Evolutionary conservation across 1,140 invertebrate genomes (phyloP).

Genomic region (Drosophila prosaltans): DNA sequence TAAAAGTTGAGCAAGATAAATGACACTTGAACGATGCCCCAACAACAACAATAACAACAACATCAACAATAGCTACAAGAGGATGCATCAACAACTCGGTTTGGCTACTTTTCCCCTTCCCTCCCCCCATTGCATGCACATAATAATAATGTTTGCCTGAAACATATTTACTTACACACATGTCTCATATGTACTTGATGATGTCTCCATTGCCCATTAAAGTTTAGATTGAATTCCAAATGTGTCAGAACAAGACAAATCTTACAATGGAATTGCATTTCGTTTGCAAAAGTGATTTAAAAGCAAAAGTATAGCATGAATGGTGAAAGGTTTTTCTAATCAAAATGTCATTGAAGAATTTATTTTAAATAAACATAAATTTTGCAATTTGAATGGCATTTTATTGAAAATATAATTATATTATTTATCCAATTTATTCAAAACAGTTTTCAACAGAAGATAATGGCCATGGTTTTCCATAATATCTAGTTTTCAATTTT

Average conservation of each 20-base stretch:
- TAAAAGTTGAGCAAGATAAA: constrained; percentile 74
- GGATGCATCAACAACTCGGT: constrained; percentile 4
- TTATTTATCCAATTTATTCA: too few species aligned
- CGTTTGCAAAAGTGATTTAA: not conserved
- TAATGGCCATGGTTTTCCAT: too few species aligned
- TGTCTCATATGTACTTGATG: constrained; percentile 13
- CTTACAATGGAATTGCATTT: constrained; percentile 1
- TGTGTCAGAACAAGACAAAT: constrained; percentile 8
- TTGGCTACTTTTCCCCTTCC: not conserved
- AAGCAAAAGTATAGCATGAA: constrained; percentile 4
- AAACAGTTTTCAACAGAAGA: too few species aligned
- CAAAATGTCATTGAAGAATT: not conserved
- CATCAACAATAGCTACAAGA: constrained; percentile 44
- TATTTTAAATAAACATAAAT: too few species aligned
- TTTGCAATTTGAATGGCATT: too few species aligned
- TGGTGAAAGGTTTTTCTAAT: not conserved
- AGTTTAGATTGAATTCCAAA: constrained; percentile 8
- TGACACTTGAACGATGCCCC: constrained; percentile 61
- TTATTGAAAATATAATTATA: too few species aligned
- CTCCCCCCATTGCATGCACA: not conserved
- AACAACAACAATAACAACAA: constrained; percentile 22
- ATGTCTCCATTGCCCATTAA: constrained; percentile 9
- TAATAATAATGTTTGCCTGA: constrained; percentile 44
- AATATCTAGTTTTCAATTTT: too few species aligned
- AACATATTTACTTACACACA: not conserved